Percentiles rank a stretch among this genome's conserved stretches.
Evolutionary conservation across 2,888 invertebrate genomes (phyloP).

Genomic region (Troides helena): DNA sequence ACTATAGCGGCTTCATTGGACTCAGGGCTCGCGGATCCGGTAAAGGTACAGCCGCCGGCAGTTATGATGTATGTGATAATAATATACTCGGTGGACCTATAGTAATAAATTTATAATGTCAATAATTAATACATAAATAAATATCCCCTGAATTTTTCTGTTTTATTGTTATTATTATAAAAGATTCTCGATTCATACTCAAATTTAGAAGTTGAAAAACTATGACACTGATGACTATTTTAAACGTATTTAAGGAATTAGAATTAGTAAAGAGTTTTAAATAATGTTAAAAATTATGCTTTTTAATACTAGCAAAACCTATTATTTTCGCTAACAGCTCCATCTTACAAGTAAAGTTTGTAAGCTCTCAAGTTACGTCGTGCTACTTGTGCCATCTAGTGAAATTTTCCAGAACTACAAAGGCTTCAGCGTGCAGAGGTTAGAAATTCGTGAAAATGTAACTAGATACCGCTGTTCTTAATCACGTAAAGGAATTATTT

Average conservation of each 20-base stretch:
- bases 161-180: neutral
- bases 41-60: too few species aligned
- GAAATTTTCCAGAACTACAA: constrained; percentile 60
- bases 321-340: constrained; percentile 44
- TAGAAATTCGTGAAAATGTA: constrained; percentile 45
- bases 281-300: neutral
- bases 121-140: neutral
- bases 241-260: neutral
- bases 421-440: constrained; percentile 48
- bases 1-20: too few species aligned
- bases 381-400: constrained; percentile 61
- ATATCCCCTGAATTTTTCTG: neutral
- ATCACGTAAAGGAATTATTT: too few species aligned
- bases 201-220: too few species aligned
- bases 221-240: too few species aligned
- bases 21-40: too few species aligned
- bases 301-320: neutral
- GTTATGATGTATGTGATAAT: too few species aligned
- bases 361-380: constrained; percentile 46
- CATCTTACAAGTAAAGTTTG: constrained; percentile 51
- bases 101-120: too few species aligned
- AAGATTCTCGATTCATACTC: neutral
- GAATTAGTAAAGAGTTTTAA: neutral
- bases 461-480: constrained; percentile 60
- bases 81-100: neutral